Percentiles rank a stretch among this genome's conserved stretches.
Conservation (phyloP, 2,888 invertebrate species). For the Crioceris asparagi region DNA sequence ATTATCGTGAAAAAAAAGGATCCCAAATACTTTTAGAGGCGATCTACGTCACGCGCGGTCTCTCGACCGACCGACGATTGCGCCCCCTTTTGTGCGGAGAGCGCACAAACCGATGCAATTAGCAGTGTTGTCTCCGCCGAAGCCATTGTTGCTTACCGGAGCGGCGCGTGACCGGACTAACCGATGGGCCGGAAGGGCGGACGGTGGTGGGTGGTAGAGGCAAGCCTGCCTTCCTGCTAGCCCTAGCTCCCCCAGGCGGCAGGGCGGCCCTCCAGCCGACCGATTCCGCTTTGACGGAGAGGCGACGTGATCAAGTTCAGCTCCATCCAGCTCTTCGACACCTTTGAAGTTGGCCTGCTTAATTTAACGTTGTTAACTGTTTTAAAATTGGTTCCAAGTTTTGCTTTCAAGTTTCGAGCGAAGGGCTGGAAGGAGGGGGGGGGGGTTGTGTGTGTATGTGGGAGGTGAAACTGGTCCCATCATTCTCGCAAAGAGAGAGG, state of each 20-base stretch:
- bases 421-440: constrained; percentile 1
- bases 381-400: constrained; percentile 28
- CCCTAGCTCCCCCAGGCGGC: constrained; percentile 3
- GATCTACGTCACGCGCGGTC: no score
- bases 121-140: constrained; percentile 36
- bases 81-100: no score
- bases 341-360: constrained; percentile 36
- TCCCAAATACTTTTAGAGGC: no score
- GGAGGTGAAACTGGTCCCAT: no score
- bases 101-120: constrained; percentile 34
- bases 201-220: background rate
- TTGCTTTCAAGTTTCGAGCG: constrained; percentile 18
- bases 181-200: background rate
- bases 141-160: constrained; percentile 37
- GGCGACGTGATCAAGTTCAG: constrained; percentile 25
- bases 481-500: no score
- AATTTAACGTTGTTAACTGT: constrained; percentile 35
- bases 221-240: no score
- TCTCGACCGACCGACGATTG: no score
- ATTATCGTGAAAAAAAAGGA: no score
- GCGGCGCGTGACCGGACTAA: constrained; percentile 34
- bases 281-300: constrained; percentile 25
- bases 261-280: no score
- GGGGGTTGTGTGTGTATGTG: no score
- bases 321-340: constrained; percentile 16